Evolutionary conservation across 2,888 invertebrate species (phyloP).

Genomic region (Conistra vaccinii): DNA sequence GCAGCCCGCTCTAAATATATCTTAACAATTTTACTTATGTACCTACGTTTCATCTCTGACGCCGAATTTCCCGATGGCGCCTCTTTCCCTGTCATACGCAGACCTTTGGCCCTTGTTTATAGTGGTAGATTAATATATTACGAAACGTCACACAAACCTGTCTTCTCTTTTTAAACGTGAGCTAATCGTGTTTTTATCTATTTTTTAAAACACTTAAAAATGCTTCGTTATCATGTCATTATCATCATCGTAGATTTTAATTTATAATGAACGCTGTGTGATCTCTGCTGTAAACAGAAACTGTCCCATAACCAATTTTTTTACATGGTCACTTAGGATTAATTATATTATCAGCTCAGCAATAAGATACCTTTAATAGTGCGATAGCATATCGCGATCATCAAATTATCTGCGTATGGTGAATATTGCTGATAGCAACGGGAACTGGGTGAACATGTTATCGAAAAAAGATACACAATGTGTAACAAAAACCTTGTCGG

Average conservation of each 20-base stretch:
- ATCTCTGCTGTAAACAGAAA: not conserved
- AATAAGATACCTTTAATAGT: not conserved
- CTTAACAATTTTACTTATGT: constrained; percentile 82
- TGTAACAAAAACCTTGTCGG: too few species aligned
- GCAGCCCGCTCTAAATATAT: constrained; percentile 88
- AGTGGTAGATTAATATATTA: constrained; percentile 8
- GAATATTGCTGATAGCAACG: not conserved
- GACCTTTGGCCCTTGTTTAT: constrained; percentile 13
- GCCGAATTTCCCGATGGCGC: constrained; percentile 59
- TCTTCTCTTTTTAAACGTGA: not conserved
- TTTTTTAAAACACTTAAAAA: not conserved
- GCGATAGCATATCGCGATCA: not conserved
- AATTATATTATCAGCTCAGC: constrained; percentile 3
- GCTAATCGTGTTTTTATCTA: not conserved
- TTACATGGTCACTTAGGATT: constrained; percentile 17
- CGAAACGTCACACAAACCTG: not conserved
- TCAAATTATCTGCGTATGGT: not conserved
- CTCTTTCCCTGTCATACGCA: constrained; percentile 14
- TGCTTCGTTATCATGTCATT: constrained; percentile 3
- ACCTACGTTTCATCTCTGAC: constrained; percentile 66
- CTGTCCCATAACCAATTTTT: constrained; percentile 20
- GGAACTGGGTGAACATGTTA: not conserved
- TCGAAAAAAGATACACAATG: not conserved
- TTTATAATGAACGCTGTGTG: constrained; percentile 19
- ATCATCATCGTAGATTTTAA: constrained; percentile 2